phyloP scores from a whole-genome alignment of 2,888 invertebrate species.

The Margaritifera margaritifera region DNA sequence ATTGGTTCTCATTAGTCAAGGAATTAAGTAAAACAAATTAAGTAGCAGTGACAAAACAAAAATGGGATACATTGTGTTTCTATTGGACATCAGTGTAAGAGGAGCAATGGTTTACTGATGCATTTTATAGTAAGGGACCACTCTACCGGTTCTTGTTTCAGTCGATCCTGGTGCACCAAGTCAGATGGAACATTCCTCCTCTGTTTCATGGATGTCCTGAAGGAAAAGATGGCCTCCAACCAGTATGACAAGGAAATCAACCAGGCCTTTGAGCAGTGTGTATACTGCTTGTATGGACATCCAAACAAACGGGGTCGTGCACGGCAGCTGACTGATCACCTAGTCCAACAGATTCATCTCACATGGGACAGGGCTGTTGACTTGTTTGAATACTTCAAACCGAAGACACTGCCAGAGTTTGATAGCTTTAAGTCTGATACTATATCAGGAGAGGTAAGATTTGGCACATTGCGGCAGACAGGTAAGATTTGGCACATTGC shows the following conservation, averaged over 20 bases:
- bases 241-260: slow-evolving; percentile 77
- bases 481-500: slow-evolving; percentile 71
- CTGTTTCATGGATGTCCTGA: slow-evolving; percentile 83
- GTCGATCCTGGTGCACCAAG: slow-evolving; percentile 85
- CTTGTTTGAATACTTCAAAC: slow-evolving; percentile 84
- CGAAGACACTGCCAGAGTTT: slow-evolving; percentile 85
- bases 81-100: no score
- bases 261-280: slow-evolving; percentile 87
- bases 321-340: slow-evolving; percentile 83
- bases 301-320: slow-evolving; percentile 74
- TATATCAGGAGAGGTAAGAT: slow-evolving; percentile 83
- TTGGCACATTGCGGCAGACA: not conserved
- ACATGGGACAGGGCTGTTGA: slow-evolving; percentile 71
- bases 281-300: slow-evolving; percentile 84
- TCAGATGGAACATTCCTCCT: slow-evolving; percentile 85
- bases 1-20: no score
- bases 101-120: no score
- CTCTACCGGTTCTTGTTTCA: slow-evolving; percentile 53
- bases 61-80: no score
- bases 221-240: slow-evolving; percentile 53
- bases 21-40: no score
- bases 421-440: slow-evolving; percentile 82
- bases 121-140: no score
- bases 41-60: no score
- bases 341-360: slow-evolving; percentile 76